Evolutionary conservation across 2,797 vertebrate genomes (phyloP).

Genomic region (Sparus aurata): DNA sequence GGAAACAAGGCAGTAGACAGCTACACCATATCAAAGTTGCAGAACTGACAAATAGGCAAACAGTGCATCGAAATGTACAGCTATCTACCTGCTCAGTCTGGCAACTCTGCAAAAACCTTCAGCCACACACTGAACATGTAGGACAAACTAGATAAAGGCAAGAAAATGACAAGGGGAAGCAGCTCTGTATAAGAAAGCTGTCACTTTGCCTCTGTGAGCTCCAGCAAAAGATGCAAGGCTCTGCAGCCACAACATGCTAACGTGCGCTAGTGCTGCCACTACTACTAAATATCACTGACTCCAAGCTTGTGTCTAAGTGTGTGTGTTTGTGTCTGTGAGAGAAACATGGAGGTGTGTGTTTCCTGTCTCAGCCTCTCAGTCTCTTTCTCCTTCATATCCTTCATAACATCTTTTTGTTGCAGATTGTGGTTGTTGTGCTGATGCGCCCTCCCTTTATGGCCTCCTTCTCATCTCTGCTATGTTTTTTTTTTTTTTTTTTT

Average conservation of each 20-base stretch:
- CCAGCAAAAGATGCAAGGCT: constrained; percentile 66
- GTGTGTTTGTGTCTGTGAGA: constrained; percentile 22
- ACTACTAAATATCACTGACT: constrained; percentile 66
- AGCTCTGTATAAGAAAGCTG: constrained; percentile 78
- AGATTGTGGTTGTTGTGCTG: constrained; percentile 49
- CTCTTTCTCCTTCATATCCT: constrained; percentile 9
- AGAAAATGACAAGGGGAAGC: constrained; percentile 71
- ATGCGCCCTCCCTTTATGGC: constrained; percentile 16
- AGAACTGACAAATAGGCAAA: constrained; percentile 63
- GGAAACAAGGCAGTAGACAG: constrained; percentile 23
- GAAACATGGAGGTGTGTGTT: constrained; percentile 41
- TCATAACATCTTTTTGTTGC: constrained; percentile 40
- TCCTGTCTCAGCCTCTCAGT: constrained; percentile 57
- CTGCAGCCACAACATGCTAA: constrained; percentile 73
- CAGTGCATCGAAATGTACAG: constrained; percentile 31
- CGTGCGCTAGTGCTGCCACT: constrained; percentile 76
- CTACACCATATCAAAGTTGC: constrained; percentile 35
- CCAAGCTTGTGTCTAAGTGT: constrained; percentile 4
- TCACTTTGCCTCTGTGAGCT: constrained; percentile 69
- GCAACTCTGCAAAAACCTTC: constrained; percentile 54
- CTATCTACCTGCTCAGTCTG: constrained; percentile 58
- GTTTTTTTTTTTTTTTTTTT: constrained; percentile 30
- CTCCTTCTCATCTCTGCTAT: background rate
- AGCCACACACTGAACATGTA: constrained; percentile 51
- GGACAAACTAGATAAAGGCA: constrained; percentile 45